phyloP scores from a whole-genome alignment of 2,113 vertebrate genomes.

The Leucopsar rothschildi region DNA sequence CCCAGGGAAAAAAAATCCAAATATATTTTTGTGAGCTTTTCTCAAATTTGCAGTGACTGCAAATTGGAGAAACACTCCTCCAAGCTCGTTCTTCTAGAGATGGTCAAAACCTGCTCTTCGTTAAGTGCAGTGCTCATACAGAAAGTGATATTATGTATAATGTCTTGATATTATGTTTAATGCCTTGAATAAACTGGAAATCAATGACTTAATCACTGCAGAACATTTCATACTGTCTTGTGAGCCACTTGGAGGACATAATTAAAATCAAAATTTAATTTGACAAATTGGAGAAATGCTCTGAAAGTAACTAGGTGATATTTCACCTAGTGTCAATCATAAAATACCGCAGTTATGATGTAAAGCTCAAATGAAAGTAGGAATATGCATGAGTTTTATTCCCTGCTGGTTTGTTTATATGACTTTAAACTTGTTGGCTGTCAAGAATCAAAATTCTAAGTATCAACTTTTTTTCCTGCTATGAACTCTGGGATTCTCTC shows the following conservation, averaged over 20 bases:
- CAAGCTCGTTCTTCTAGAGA: background rate
- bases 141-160: background rate
- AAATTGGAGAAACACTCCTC: background rate
- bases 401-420: background rate
- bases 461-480: background rate
- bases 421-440: background rate
- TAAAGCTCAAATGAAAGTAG: background rate
- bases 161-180: background rate
- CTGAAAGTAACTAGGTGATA: background rate
- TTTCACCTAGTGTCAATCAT: background rate
- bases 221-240: background rate
- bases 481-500: background rate
- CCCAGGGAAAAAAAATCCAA: background rate
- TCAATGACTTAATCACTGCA: background rate
- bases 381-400: background rate
- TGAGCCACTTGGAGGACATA: background rate
- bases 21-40: background rate
- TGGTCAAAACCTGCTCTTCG: background rate
- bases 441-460: background rate
- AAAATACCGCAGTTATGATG: background rate
- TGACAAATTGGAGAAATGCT: background rate
- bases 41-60: background rate
- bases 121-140: background rate
- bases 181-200: conserved; percentile 25
- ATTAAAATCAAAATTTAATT: conserved; percentile 33